Evolutionary conservation across 2,888 invertebrate genomes (phyloP), one percentile per base, ranked within the genome.

Genomic region (Crioceris asparagi): DNA sequence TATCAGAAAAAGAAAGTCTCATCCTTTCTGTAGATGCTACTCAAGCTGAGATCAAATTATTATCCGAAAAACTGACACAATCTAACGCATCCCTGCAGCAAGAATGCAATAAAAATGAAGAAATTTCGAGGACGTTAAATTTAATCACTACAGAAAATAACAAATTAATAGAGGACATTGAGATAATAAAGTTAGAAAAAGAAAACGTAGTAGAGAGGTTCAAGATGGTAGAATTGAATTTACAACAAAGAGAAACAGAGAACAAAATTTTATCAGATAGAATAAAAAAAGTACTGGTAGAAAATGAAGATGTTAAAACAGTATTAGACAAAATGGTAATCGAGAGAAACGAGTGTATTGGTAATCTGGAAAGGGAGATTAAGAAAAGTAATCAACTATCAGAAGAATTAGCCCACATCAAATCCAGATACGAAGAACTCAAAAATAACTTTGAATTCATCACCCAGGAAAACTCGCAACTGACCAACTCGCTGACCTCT

Each of bases 171-270:
- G 2, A 8, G 35, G 39, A 33, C 36, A 39, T 26, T 15, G 17
- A 10, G 32, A 38, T 10, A 7, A 39, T 35, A 25, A 5, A 15
- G 38, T 38, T 5, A 3, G 30, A 30, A 30, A 30, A 30, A 11
- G 30, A 16, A 2, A 16, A 16, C 6, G 5, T 16, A 16, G 17
- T 16, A 10, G 10, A 16, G 3, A 14, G 17, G 17, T 16, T 30
- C 2, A 14, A 17, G 16, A 6, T 16, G 17, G 2, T 27, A 5
- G 2, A 6, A 15, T 14, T 7, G 7, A 15, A 27, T n/a, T n/a
- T n/a, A 3, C 27, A 27, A 27, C 15, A 27, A 27, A 27, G 15
- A 14, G 27, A 8, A 27, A 10, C 14, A 27, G n/a, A n/a, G n/a
- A n/a, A n/a, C n/a, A n/a, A n/a, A n/a, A n/a, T n/a, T n/a, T n/a